phyloP scores from a whole-genome alignment of 2,797 vertebrate genomes.

The Poeciliopsis gracilis region DNA sequence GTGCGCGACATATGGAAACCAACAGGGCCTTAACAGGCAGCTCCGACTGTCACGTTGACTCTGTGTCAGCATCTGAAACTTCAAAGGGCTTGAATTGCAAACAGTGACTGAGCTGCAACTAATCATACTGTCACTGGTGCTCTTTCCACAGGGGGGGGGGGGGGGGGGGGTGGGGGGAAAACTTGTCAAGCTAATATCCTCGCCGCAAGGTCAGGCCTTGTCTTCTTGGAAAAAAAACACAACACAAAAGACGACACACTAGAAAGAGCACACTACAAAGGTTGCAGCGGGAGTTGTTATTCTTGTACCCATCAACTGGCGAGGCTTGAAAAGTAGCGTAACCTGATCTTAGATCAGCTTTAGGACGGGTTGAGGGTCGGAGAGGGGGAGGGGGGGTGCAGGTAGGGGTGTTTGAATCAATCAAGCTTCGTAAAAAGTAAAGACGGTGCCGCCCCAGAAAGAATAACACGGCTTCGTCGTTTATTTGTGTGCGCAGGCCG shows the following conservation, averaged over 20 bases:
- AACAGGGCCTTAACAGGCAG: slow-evolving; percentile 39
- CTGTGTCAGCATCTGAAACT: slow-evolving; percentile 53
- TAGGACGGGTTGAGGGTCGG: slow-evolving; percentile 7
- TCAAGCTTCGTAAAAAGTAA: slow-evolving; percentile 36
- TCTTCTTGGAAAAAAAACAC: slow-evolving; percentile 13
- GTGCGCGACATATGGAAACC: slow-evolving; percentile 24
- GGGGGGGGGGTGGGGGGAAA: slow-evolving; percentile 6
- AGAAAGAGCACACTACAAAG: slow-evolving; percentile 15
- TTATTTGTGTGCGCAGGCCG: slow-evolving; percentile 51
- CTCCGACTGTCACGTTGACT: slow-evolving; percentile 58
- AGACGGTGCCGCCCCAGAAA: slow-evolving; percentile 28
- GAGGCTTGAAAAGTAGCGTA: slow-evolving; percentile 21
- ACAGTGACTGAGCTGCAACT: slow-evolving; percentile 69
- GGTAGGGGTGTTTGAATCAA: slow-evolving; percentile 32
- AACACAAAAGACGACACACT: slow-evolving; percentile 27
- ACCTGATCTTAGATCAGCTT: slow-evolving; percentile 51
- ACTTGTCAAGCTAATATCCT: slow-evolving; percentile 37
- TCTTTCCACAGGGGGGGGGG: slow-evolving; percentile 30
- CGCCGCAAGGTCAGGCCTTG: slow-evolving; percentile 42
- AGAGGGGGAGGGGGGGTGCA: too few species aligned
- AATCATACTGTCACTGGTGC: slow-evolving; percentile 65
- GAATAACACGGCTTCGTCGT: slow-evolving; percentile 52
- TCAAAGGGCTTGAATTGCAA: slow-evolving; percentile 68
- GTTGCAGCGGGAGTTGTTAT: slow-evolving; percentile 44
- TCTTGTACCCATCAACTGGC: slow-evolving; percentile 31